Conservation (phyloP, 2,888 invertebrate genomes). For the Abrostola triplasia region DNA sequence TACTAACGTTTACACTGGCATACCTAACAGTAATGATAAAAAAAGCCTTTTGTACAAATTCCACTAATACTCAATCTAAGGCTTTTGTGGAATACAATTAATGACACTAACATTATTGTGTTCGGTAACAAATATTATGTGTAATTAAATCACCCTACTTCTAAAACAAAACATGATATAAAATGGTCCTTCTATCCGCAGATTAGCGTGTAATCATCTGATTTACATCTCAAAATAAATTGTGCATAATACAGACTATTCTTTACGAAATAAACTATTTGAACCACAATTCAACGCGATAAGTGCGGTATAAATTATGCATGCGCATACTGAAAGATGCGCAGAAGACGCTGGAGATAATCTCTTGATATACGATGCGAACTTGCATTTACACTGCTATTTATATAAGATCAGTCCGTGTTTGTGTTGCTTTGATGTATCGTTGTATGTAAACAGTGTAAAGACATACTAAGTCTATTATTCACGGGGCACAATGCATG, state of each 20-base stretch:
- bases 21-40: too few relatives aligned
- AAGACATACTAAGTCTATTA: constrained; percentile 7
- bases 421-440: constrained; percentile 47
- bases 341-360: constrained; percentile 80
- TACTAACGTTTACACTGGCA: too few relatives aligned
- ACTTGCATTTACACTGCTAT: constrained; percentile 73
- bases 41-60: too few relatives aligned
- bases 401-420: constrained; percentile 45
- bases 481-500: neutral
- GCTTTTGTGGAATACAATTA: too few relatives aligned
- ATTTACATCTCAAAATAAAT: constrained; percentile 18
- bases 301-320: constrained; percentile 80
- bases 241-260: constrained; percentile 6
- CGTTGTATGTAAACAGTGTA: constrained; percentile 38
- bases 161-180: neutral
- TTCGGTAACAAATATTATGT: too few relatives aligned
- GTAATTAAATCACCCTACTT: too few relatives aligned
- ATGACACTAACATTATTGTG: too few relatives aligned
- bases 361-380: constrained; percentile 85
- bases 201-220: constrained; percentile 3
- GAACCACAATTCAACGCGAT: constrained; percentile 63
- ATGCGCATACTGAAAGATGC: constrained; percentile 77
- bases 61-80: too few relatives aligned
- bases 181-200: neutral
- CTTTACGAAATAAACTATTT: constrained; percentile 49